Conservation (phyloP, 2,113 vertebrate genomes). For the Dipodomys spectabilis region DNA sequence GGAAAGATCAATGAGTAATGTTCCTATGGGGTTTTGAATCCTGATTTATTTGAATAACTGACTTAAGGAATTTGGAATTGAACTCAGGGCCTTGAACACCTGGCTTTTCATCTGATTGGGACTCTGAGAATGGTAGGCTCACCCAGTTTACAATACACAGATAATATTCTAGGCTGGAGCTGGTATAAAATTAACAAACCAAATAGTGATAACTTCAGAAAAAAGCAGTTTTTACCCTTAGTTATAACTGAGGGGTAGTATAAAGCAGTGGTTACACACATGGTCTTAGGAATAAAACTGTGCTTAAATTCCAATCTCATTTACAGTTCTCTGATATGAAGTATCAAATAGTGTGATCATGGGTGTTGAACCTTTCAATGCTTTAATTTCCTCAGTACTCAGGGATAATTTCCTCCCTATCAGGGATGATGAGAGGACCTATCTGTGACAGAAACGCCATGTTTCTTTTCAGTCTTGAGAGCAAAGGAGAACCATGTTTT, state of each 20-base stretch:
- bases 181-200: neutral
- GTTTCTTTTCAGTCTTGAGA: neutral
- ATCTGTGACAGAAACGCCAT: neutral
- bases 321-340: neutral
- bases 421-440: neutral
- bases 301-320: neutral
- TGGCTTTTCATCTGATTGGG: neutral
- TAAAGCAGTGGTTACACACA: neutral
- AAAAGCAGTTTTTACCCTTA: neutral
- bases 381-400: neutral
- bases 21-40: neutral
- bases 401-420: no score
- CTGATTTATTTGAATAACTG: neutral
- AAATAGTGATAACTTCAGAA: neutral
- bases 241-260: neutral
- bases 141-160: constrained; percentile 28
- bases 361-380: neutral
- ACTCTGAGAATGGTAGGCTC: neutral
- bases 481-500: neutral
- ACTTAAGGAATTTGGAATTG: neutral
- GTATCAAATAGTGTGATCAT: neutral
- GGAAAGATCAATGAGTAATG: neutral
- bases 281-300: neutral
- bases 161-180: neutral
- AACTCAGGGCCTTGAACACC: neutral